A percentile compares a stretch with the other conserved stretches of the same genome.
phyloP scores from a whole-genome alignment of 2,113 vertebrate genomes.

The Philantomba maxwellii region DNA sequence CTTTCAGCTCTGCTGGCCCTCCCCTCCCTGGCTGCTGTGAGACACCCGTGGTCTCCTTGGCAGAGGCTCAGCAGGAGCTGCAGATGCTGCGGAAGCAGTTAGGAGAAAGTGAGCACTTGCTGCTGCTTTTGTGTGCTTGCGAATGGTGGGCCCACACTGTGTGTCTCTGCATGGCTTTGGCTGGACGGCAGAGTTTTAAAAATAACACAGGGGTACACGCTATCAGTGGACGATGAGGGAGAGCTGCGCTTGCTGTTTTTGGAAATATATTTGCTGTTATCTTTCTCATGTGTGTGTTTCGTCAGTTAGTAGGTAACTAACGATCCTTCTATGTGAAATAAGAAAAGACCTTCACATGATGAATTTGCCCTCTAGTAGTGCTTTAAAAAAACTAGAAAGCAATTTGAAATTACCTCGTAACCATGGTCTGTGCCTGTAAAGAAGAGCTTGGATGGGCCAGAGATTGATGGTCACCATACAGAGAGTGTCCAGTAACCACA shows the following conservation, averaged over 20 bases:
- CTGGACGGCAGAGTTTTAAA: background rate
- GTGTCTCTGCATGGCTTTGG: conserved; percentile 37
- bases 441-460: background rate
- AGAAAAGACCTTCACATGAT: background rate
- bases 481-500: background rate
- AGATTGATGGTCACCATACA: background rate
- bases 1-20: conserved; percentile 58
- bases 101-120: conserved; percentile 82
- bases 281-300: background rate
- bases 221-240: background rate
- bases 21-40: conserved; percentile 74
- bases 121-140: conserved; percentile 26
- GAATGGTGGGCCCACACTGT: background rate
- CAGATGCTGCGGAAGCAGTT: conserved; percentile 92
- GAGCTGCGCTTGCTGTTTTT: background rate
- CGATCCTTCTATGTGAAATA: background rate
- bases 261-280: background rate
- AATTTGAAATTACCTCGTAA: background rate
- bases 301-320: background rate
- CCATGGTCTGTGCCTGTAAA: background rate
- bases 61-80: conserved; percentile 91
- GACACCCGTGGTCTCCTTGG: conserved; percentile 83
- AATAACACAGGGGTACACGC: rapidly evolving
- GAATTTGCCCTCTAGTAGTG: background rate
- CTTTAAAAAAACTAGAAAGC: background rate